Conservation (phyloP, 37 sponge, comb jelly and placozoan genomes). For the Petrosia ficiformis region DNA sequence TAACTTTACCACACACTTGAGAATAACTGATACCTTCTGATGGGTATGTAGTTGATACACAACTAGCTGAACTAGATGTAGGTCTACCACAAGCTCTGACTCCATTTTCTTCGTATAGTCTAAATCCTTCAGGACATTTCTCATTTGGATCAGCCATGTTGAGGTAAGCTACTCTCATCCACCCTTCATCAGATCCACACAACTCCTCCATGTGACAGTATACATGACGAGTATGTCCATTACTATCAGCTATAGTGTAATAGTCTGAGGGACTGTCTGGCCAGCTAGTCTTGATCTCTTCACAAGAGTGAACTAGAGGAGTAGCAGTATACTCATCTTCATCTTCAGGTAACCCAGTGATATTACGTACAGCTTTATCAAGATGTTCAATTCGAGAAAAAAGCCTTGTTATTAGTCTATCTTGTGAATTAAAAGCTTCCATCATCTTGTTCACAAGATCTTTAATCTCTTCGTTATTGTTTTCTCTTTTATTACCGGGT, state of each 20-base stretch:
- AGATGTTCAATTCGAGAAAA: background rate
- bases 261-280: conserved; percentile 4
- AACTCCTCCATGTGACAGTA: conserved; percentile 16
- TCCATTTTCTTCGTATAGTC: background rate
- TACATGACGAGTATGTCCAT: conserved; percentile 14
- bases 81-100: conserved; percentile 21
- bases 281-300: background rate
- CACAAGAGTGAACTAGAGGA: background rate
- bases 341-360: background rate
- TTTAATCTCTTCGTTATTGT: too few species aligned
- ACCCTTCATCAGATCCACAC: conserved; percentile 5
- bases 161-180: conserved; percentile 10
- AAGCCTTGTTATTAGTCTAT: background rate
- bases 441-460: background rate
- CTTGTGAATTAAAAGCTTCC: background rate
- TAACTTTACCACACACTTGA: conserved; percentile 24
- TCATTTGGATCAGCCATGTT: conserved; percentile 19
- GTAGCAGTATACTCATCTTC: background rate
- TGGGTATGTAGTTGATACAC: background rate
- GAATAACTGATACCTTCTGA: conserved; percentile 4
- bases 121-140: conserved; percentile 1
- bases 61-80: background rate
- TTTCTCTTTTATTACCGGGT: too few species aligned
- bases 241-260: background rate
- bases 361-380: background rate